A percentile compares a stretch with the other conserved stretches of the same genome.
phyloP scores from a whole-genome alignment of 2,888 invertebrate species.

The Nemotelus pantherinus region DNA sequence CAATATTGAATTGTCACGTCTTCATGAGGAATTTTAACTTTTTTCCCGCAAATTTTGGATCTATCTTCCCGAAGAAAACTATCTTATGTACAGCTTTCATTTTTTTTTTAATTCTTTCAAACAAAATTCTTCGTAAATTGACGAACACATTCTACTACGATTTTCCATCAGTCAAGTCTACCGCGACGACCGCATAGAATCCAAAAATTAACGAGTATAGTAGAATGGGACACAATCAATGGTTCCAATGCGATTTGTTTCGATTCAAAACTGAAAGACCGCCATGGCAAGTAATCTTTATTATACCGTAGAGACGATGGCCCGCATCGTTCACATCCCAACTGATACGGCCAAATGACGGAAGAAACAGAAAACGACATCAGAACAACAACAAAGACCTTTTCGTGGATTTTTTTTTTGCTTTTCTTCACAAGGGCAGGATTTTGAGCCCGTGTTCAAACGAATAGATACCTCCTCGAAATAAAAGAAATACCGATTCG shows the following conservation, averaged over 20 bases:
- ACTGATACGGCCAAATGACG: constrained; percentile 2
- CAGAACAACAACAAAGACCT: background rate
- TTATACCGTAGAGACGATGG: background rate
- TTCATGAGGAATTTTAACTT: too few species aligned
- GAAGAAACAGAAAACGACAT: too few species aligned
- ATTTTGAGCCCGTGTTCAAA: background rate
- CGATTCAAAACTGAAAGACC: background rate
- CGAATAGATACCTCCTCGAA: constrained; percentile 20
- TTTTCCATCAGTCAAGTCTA: background rate
- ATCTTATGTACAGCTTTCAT: too few species aligned
- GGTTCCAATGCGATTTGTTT: constrained; percentile 1
- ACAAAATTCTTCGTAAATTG: constrained; percentile 31
- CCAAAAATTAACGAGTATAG: constrained; percentile 13
- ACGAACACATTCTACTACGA: constrained; percentile 4
- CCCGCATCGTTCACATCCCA: background rate
- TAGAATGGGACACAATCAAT: constrained; percentile 30
- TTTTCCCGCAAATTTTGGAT: too few species aligned
- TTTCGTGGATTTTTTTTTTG: too few species aligned
- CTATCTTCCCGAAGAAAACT: too few species aligned
- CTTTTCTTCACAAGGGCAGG: constrained; percentile 7
- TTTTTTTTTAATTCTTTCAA: too few species aligned
- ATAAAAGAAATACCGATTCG: constrained; percentile 7
- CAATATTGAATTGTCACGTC: too few species aligned
- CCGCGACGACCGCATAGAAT: constrained; percentile 1
- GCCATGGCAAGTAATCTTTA: constrained; percentile 16